A percentile compares a stretch with the other conserved stretches of the same genome.
Evolutionary conservation across 2,888 invertebrate species (phyloP).

Genomic region (Punctoribates punctum): DNA sequence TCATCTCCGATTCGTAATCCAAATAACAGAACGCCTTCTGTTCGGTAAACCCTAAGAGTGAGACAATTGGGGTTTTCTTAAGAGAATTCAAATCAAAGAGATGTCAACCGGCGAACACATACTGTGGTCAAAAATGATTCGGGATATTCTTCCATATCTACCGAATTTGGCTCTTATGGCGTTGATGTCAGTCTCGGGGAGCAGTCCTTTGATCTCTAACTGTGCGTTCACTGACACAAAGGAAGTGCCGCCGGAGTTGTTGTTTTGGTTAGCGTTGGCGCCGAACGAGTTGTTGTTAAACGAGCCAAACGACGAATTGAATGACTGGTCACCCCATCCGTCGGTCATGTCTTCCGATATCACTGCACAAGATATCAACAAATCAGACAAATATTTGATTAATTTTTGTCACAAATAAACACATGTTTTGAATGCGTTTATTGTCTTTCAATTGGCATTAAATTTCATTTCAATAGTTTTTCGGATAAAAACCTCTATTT

Average conservation of each 20-base stretch:
- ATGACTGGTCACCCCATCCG: conserved; percentile 3
- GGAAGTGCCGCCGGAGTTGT: background rate
- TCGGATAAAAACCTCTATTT: background rate
- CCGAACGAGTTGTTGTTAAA: background rate
- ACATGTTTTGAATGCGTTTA: background rate
- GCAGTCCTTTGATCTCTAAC: background rate
- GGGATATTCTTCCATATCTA: conserved; percentile 7
- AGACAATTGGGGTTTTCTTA: background rate
- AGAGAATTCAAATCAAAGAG: background rate
- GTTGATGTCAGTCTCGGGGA: background rate
- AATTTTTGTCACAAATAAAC: background rate
- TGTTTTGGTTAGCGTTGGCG: background rate
- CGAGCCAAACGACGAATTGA: background rate
- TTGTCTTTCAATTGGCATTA: background rate
- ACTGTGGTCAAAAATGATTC: background rate
- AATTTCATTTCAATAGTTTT: background rate
- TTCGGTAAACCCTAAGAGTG: background rate
- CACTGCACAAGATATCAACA: background rate
- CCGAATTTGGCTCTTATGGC: background rate
- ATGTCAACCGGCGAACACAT: background rate
- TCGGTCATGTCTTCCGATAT: background rate
- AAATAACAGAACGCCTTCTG: background rate
- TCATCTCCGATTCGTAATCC: background rate
- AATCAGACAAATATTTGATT: background rate
- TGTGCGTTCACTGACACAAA: background rate